Evolutionary conservation across 2,888 invertebrate species (phyloP).

Genomic region (Mesorhabditis sp.): DNA sequence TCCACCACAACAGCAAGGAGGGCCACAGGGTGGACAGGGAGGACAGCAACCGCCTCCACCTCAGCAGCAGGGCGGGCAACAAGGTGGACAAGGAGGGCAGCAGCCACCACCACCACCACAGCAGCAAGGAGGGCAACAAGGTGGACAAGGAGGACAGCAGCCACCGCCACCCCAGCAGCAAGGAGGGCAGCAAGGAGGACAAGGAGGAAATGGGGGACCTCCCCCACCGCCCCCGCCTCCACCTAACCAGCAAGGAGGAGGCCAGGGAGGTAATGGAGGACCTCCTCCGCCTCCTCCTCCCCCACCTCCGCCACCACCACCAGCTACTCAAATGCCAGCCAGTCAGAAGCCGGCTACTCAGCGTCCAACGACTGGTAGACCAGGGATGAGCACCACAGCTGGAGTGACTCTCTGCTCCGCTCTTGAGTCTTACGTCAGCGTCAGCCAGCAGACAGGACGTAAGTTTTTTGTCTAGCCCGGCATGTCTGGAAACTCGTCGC

Average conservation of each 20-base stretch:
- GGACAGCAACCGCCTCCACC: no score
- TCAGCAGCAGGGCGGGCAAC: not conserved
- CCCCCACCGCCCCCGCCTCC: slow-evolving; percentile 3
- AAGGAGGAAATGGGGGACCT: not conserved
- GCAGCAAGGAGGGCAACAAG: not conserved
- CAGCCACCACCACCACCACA: not conserved
- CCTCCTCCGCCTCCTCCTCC: not conserved
- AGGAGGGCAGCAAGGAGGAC: not conserved
- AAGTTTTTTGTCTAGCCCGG: not conserved
- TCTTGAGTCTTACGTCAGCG: not conserved
- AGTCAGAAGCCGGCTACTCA: not conserved
- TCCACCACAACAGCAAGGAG: no score
- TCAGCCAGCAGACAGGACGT: not conserved
- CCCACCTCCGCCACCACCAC: not conserved
- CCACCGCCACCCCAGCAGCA: not conserved
- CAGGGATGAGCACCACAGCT: not conserved
- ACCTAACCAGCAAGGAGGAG: not conserved
- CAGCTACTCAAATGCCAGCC: not conserved
- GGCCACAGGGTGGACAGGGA: no score
- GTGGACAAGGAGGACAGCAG: not conserved
- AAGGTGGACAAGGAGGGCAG: not conserved
- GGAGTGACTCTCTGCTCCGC: not conserved
- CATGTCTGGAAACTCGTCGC: not conserved
- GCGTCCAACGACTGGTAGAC: not conserved
- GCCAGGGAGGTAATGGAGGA: not conserved